Conservation (phyloP, 23 tunicate species). For the Halocynthia roretzi region DNA sequence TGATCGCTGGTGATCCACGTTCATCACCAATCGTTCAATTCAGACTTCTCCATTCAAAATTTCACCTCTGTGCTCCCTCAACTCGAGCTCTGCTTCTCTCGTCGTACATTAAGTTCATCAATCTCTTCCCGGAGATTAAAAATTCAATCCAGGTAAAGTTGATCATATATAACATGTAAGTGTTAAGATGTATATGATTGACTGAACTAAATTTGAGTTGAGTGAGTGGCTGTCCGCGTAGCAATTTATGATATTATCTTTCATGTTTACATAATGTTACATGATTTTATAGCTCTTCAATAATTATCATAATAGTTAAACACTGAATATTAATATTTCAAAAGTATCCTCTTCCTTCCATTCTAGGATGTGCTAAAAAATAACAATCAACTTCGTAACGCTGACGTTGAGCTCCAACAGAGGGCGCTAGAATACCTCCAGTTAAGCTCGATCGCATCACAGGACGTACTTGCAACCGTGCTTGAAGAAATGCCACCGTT, state of each 20-base stretch:
- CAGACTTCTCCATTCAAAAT: conserved; percentile 89
- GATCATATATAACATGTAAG: neutral
- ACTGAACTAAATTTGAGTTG: too few relatives aligned
- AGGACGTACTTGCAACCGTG: conserved; percentile 94
- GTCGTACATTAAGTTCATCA: conserved; percentile 94
- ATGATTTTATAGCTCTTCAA: too few relatives aligned
- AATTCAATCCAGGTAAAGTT: conserved; percentile 53
- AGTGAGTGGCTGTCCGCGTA: too few relatives aligned
- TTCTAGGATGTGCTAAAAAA: conserved; percentile 76
- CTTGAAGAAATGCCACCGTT: conserved; percentile 99
- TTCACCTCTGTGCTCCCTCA: conserved; percentile 83
- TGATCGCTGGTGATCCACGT: conserved; percentile 91
- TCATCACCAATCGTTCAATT: conserved; percentile 95
- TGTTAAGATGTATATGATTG: too few relatives aligned
- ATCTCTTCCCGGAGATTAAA: conserved; percentile 95
- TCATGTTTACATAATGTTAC: too few relatives aligned
- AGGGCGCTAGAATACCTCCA: conserved; percentile 93
- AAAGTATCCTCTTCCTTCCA: neutral
- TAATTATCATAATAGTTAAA: too few relatives aligned
- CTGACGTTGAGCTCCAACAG: conserved; percentile 99
- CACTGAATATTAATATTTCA: neutral
- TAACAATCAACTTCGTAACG: conserved; percentile 88
- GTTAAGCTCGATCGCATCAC: conserved; percentile 79
- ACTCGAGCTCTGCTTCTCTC: conserved; percentile 94
- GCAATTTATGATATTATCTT: too few relatives aligned